Percentiles rank a stretch among this genome's conserved stretches.
Conservation (phyloP, 2,113 vertebrate species). For the Pampusana beccarii region DNA sequence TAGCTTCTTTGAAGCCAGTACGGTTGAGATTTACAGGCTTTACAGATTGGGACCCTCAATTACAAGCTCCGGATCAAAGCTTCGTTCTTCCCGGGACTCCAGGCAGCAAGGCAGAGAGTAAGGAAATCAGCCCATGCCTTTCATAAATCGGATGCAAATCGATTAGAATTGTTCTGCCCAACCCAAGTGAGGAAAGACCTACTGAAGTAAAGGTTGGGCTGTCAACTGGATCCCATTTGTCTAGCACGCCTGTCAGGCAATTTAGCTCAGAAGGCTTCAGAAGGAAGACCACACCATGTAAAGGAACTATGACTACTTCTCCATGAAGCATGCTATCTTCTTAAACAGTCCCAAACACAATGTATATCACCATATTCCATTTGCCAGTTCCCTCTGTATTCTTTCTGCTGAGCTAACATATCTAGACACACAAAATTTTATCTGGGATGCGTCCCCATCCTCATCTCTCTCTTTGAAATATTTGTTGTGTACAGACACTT, state of each 20-base stretch:
- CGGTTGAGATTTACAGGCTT: not conserved
- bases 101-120: not conserved
- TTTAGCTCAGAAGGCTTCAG: not conserved
- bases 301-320: not conserved
- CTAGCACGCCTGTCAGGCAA: not conserved
- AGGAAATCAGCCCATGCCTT: not conserved
- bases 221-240: not conserved
- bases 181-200: not conserved
- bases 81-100: not conserved
- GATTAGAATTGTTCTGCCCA: not conserved
- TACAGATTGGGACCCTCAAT: not conserved
- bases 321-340: not conserved
- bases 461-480: not conserved
- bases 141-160: not conserved
- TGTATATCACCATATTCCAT: too few species aligned
- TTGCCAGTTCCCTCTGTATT: not conserved
- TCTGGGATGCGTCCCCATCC: not conserved
- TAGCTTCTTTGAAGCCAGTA: slow-evolving; percentile 7
- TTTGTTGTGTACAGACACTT: not conserved
- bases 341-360: not conserved
- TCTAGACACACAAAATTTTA: not conserved
- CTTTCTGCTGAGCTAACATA: not conserved
- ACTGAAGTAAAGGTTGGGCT: not conserved
- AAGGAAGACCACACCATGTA: not conserved
- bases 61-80: not conserved